A percentile compares a stretch with the other conserved stretches of the same genome.
phyloP scores from a whole-genome alignment of 1,140 invertebrate genomes.

The Leptinotarsa lineolata region DNA sequence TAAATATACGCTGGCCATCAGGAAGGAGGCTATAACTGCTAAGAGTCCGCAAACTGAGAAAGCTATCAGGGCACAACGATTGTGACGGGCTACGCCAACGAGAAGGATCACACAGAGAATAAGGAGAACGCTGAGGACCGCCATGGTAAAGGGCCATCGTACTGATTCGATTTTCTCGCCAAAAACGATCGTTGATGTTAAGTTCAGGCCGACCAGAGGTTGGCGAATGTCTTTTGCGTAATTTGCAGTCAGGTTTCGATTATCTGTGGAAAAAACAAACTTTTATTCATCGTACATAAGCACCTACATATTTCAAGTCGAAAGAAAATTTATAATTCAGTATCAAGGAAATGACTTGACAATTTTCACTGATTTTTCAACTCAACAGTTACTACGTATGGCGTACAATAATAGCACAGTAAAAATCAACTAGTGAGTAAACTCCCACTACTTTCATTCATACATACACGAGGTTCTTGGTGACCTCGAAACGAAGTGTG shows the following conservation, averaged over 20 bases:
- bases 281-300: too few relatives aligned
- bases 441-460: too few relatives aligned
- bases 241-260: constrained; percentile 70
- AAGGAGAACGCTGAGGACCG: constrained; percentile 74
- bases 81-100: constrained; percentile 81
- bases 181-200: constrained; percentile 67
- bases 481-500: too few relatives aligned
- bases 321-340: too few relatives aligned
- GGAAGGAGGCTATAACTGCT: constrained; percentile 88
- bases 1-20: constrained; percentile 78
- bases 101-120: constrained; percentile 80
- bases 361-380: too few relatives aligned
- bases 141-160: constrained; percentile 81
- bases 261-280: constrained; percentile 47
- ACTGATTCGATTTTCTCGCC: constrained; percentile 65
- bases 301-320: too few relatives aligned
- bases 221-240: constrained; percentile 74
- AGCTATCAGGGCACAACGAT: constrained; percentile 81
- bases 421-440: too few relatives aligned
- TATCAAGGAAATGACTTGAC: too few relatives aligned
- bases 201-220: constrained; percentile 69
- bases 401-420: too few relatives aligned
- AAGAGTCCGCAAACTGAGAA: constrained; percentile 84
- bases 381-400: too few relatives aligned
- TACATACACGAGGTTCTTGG: too few relatives aligned